These are phyloP conservation scores for Dicranocentrus wangi DNA, from an alignment of 2,888 invertebrate genomes.

Conservation along the genomic window DNA sequence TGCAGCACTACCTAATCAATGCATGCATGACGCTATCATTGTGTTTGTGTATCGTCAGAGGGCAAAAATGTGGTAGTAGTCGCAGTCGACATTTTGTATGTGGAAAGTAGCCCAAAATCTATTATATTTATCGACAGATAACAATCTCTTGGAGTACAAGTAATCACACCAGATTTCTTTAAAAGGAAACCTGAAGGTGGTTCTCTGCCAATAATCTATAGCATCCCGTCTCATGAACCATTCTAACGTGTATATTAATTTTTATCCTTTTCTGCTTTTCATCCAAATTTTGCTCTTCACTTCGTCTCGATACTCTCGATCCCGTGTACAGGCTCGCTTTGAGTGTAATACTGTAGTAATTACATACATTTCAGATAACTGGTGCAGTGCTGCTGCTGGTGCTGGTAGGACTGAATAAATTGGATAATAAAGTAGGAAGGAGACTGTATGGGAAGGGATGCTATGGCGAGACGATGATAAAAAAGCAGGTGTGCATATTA, in stretches of 20 bases:
- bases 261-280: constrained; percentile 15
- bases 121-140: constrained; percentile 43
- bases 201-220: constrained; percentile 20
- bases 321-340: too few relatives aligned
- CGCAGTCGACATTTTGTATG: too few relatives aligned
- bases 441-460: background rate
- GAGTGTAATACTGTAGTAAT: too few relatives aligned
- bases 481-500: background rate
- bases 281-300: background rate
- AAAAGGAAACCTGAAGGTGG: constrained; percentile 51
- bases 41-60: too few relatives aligned
- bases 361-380: too few relatives aligned
- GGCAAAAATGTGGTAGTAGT: too few relatives aligned
- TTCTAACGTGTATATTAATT: constrained; percentile 8
- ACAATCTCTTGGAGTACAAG: constrained; percentile 12
- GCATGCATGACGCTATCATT: too few relatives aligned
- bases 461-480: background rate
- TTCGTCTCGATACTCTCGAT: too few relatives aligned
- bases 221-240: background rate
- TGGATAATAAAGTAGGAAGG: constrained; percentile 36
- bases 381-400: too few relatives aligned
- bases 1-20: too few relatives aligned
- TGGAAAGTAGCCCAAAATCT: too few relatives aligned
- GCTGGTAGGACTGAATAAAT: too few relatives aligned
- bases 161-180: constrained; percentile 22